These are phyloP conservation scores for Pedionomus torquatus DNA, from an alignment of 2,113 vertebrate species.

Conservation along the genomic window DNA sequence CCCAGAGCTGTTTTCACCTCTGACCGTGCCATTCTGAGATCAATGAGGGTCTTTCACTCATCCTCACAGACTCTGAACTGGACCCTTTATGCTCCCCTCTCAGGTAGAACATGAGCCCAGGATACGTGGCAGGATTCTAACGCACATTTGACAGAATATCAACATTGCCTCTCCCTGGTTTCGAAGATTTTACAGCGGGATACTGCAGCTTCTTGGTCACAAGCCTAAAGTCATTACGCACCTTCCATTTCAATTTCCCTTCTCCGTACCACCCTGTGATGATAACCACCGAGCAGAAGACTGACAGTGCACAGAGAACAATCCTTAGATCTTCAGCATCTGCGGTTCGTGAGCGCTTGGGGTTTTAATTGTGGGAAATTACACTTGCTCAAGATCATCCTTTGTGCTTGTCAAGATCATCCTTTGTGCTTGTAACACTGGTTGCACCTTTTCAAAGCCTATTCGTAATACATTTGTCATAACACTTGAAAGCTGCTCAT, in stretches of 20 bases:
- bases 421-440: conserved; percentile 49
- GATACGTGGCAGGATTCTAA: not conserved
- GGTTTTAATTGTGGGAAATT: not conserved
- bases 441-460: conserved; percentile 51
- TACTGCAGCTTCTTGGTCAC: conserved; percentile 5
- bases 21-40: not conserved
- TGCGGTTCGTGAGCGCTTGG: not conserved
- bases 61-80: not conserved
- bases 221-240: not conserved
- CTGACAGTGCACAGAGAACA: not conserved
- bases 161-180: not conserved
- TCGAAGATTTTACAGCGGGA: conserved; percentile 11
- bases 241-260: not conserved
- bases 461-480: not conserved
- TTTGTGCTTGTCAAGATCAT: conserved; percentile 23
- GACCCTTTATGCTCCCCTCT: not conserved
- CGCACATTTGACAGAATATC: not conserved
- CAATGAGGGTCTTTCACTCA: not conserved
- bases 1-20: not conserved
- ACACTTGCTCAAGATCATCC: not conserved
- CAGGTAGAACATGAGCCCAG: not conserved
- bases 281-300: not conserved
- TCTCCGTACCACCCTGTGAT: not conserved
- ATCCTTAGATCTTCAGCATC: not conserved
- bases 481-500: conserved; percentile 10